Evolutionary conservation across 2,888 invertebrate genomes (phyloP).

Genomic region (Lithophane leautieri): DNA sequence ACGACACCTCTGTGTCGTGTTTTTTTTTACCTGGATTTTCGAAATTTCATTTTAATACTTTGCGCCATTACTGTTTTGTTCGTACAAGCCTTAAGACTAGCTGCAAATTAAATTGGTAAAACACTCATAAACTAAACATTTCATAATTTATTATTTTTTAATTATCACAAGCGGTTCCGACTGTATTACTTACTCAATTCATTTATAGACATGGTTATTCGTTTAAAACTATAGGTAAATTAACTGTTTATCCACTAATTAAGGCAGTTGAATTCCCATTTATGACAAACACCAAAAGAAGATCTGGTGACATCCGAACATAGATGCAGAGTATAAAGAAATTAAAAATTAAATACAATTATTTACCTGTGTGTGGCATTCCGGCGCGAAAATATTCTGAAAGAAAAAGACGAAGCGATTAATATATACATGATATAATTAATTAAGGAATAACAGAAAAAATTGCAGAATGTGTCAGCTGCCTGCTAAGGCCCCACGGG

Average conservation of each 20-base stretch:
- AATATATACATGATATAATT: conserved; percentile 53
- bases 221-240: conserved; percentile 16
- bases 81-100: neutral
- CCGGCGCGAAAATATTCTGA: conserved; percentile 68
- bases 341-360: conserved; percentile 45
- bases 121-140: neutral
- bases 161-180: neutral
- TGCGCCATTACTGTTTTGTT: neutral
- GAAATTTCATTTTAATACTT: neutral
- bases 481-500: conserved; percentile 28
- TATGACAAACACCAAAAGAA: conserved; percentile 10
- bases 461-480: conserved; percentile 54
- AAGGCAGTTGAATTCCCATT: conserved; percentile 7
- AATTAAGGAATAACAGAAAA: conserved; percentile 47
- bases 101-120: neutral
- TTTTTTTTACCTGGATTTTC: neutral
- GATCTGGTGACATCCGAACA: neutral
- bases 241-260: neutral
- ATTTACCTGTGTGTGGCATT: conserved; percentile 88
- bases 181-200: conserved; percentile 3
- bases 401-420: conserved; percentile 59
- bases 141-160: neutral
- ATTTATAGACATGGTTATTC: neutral
- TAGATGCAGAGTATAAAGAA: conserved; percentile 24
- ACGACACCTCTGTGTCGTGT: neutral